A percentile compares a stretch with the other conserved stretches of the same genome.
Conservation (phyloP, 2,113 vertebrate species). For the Prinia subflava region DNA sequence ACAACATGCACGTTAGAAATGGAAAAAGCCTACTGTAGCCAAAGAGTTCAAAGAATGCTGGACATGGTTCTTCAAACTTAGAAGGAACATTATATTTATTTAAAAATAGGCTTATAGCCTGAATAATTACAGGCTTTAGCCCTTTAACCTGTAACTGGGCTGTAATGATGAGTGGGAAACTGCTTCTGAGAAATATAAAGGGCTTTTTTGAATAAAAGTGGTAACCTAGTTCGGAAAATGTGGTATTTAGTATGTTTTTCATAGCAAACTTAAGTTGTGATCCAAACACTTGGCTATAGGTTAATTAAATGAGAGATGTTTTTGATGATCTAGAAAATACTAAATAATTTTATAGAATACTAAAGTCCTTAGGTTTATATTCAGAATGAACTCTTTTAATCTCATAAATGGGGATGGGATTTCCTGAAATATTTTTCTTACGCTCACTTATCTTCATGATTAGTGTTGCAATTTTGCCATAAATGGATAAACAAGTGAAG, state of each 20-base stretch:
- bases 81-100: not conserved
- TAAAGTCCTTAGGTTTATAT: not conserved
- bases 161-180: not conserved
- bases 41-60: not conserved
- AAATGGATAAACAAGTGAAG: slow-evolving; percentile 74
- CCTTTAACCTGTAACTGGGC: not conserved
- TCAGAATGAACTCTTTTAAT: not conserved
- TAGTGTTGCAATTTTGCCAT: slow-evolving; percentile 70
- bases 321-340: not conserved
- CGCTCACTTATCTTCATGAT: not conserved
- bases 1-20: not conserved
- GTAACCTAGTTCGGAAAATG: not conserved
- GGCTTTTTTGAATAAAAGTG: not conserved
- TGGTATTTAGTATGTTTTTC: not conserved
- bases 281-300: not conserved
- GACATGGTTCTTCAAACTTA: not conserved
- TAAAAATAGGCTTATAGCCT: not conserved
- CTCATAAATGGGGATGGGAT: not conserved
- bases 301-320: not conserved
- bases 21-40: not conserved
- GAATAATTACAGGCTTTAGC: not conserved
- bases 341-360: not conserved
- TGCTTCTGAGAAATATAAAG: not conserved
- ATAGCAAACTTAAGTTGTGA: not conserved
- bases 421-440: not conserved